Conservation (phyloP, 2,113 vertebrate species). For the Percopsis transmontana region DNA sequence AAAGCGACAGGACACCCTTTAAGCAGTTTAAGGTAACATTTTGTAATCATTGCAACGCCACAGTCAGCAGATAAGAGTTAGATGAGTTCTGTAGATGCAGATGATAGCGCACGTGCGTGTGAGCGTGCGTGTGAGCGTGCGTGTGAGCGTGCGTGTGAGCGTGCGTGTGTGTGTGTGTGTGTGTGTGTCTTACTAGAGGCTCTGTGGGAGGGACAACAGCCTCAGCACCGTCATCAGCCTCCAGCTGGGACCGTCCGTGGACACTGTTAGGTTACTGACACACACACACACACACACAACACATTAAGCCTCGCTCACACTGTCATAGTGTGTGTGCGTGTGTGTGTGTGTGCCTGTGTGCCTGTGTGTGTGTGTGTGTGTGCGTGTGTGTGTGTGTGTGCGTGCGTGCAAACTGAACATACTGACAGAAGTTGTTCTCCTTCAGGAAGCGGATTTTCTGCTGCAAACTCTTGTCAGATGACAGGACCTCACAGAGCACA, state of each 20-base stretch:
- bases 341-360: background rate
- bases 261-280: constrained; percentile 83
- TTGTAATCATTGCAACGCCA: too few species aligned
- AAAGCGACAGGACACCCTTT: too few species aligned
- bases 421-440: constrained; percentile 83
- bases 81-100: background rate
- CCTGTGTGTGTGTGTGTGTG: background rate
- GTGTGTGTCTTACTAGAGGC: constrained; percentile 81
- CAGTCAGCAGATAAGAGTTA: too few species aligned
- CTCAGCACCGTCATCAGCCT: constrained; percentile 86
- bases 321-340: background rate
- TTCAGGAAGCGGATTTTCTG: constrained; percentile 86
- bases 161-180: background rate
- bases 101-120: background rate
- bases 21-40: too few species aligned
- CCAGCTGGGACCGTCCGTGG: constrained; percentile 89
- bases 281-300: background rate
- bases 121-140: background rate
- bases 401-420: constrained; percentile 46
- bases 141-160: background rate
- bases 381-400: background rate
- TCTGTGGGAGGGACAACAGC: constrained; percentile 79
- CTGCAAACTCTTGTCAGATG: constrained; percentile 77
- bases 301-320: background rate
- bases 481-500: constrained; percentile 71